Evolutionary conservation across 1,140 invertebrate genomes (phyloP).

Genomic region (Acromyrmex echinatior): DNA sequence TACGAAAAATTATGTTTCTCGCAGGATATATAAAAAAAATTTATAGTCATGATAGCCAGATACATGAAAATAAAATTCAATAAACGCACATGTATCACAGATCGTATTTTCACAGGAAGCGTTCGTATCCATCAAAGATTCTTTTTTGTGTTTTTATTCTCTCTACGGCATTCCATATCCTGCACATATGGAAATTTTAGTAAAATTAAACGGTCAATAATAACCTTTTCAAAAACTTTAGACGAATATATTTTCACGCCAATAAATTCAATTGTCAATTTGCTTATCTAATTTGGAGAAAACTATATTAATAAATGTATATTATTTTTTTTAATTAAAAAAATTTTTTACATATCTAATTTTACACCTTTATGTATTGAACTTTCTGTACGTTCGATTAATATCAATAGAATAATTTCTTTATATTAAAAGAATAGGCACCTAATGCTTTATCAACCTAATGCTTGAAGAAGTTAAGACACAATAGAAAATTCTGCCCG

Average conservation of each 20-base stretch:
- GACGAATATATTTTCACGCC: background rate
- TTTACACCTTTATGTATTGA: background rate
- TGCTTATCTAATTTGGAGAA: background rate
- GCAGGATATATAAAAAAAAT: conserved; percentile 23
- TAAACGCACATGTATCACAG: conserved; percentile 21
- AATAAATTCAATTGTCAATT: background rate
- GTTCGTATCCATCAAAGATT: background rate
- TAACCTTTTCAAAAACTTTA: background rate
- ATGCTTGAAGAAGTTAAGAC: background rate
- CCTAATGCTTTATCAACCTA: background rate
- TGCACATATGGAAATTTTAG: background rate
- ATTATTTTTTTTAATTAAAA: background rate
- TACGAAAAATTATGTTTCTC: conserved; percentile 30
- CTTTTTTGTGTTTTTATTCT: conserved; percentile 30
- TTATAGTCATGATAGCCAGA: background rate
- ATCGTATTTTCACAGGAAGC: conserved; percentile 38
- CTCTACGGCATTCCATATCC: background rate
- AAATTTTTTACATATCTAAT: background rate
- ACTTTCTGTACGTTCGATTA: background rate
- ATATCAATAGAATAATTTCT: conserved; percentile 6
- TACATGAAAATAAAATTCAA: conserved; percentile 49
- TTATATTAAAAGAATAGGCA: background rate
- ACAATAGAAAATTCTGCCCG: background rate
- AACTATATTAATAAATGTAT: background rate
- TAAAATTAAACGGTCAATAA: conserved; percentile 36